phyloP scores from a whole-genome alignment of 2,797 vertebrate species.

The Smutsia temminckii region DNA sequence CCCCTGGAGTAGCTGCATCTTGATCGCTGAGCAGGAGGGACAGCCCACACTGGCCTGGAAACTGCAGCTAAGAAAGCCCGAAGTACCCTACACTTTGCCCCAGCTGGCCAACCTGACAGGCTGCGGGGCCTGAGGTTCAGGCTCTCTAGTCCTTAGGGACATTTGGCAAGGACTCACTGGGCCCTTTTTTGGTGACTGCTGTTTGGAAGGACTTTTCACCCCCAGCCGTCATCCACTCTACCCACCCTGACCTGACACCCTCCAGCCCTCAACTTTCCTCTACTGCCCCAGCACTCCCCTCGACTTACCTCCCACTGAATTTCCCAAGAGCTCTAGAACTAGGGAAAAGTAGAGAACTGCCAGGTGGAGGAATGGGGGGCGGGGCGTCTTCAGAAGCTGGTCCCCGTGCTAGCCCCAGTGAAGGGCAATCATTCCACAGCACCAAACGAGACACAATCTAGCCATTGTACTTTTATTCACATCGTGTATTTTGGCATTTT shows the following conservation, averaged over 20 bases:
- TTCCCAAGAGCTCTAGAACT: not conserved
- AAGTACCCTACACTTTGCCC: not conserved
- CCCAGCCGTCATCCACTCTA: not conserved
- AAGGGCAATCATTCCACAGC: not conserved
- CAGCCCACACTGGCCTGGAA: not conserved
- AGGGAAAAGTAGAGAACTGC: not conserved
- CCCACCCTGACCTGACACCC: not conserved
- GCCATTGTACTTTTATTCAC: constrained; percentile 76
- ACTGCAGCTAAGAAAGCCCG: no score
- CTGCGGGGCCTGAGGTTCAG: not conserved
- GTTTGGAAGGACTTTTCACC: not conserved
- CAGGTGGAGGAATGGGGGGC: not conserved
- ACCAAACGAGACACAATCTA: constrained; percentile 6
- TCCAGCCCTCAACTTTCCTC: not conserved
- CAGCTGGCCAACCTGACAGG: not conserved
- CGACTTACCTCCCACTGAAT: not conserved
- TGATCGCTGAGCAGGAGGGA: not conserved
- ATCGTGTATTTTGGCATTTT: constrained; percentile 80
- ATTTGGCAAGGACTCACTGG: not conserved
- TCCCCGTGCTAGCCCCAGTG: not conserved
- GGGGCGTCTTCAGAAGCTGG: not conserved
- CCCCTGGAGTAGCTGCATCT: not conserved
- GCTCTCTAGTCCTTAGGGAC: not conserved
- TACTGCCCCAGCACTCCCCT: not conserved
- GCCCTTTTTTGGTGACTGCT: not conserved